Base-by-base conservation (phyloP, 2,797 vertebrate species). In the Sebastes taczanowskii region DNA sequence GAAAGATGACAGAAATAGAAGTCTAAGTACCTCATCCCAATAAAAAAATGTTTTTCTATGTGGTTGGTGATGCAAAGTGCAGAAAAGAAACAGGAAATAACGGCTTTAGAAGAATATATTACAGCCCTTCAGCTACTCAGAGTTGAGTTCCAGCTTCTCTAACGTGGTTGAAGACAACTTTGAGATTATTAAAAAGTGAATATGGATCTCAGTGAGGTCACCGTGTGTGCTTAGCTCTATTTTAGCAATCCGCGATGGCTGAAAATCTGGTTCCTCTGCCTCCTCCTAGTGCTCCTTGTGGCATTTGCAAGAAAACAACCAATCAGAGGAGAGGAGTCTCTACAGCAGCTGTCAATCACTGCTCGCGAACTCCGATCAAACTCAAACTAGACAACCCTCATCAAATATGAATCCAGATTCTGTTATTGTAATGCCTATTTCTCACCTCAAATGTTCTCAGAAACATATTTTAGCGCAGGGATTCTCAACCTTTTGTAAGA, bases 41-140 rank as follows among this genome's bases (percentile, higher is more conserved):
- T 76, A 80, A 77, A 75, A 64, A 69, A 60, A 58, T 53, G 23
- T 30, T 75, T 74, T 70, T 66, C 13, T 20, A 2, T 60, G 59
- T 58, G 34, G 68, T 60, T 34, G 23, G 60, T 59, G 80, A 72
- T 29, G 49, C 29, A 73, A 74, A 66, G n/a, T 55, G 42, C 52
- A 56, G 35, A 71, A 23, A 64, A 27, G 16, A 32, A 30, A 38
- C 38, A 35, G 34, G 38, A 63, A 74, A 78, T 32, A 23, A 30
- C 0, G 13, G 3, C 23, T 35, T 56, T 63, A 18, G 25, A 42
- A 5, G 29, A 80, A 42, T 5, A 49, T 16, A 35, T 52, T 20
- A 23, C 18, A 27, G n/a, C 30, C 18, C 10, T 58, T 34, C 11
- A 29, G 11, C 38, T 14, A 11, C 11, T 64, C 2, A 49, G 27